Evolutionary conservation across 2,113 vertebrate genomes (phyloP).

Genomic region (Dicaeum eximium): DNA sequence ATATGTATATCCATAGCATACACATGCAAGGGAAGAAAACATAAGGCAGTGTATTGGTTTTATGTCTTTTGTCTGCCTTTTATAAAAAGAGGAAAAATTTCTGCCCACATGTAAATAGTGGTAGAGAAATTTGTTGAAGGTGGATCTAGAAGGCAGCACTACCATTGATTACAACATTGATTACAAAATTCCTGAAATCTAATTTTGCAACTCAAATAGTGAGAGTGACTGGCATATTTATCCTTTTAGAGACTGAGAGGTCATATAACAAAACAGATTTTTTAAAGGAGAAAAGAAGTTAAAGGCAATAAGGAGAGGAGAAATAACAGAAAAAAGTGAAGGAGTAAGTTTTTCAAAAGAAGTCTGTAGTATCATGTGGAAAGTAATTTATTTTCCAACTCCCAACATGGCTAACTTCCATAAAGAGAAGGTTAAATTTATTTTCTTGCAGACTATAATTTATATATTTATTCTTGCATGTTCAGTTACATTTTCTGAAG

Average conservation of each 20-base stretch:
- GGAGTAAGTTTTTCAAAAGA: neutral
- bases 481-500: slow-evolving; percentile 46
- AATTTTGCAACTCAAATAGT: neutral
- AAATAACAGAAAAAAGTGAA: neutral
- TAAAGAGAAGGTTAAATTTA: neutral
- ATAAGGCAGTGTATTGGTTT: neutral
- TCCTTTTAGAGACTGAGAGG: neutral
- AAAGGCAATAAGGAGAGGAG: neutral
- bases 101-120: neutral
- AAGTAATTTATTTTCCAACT: neutral
- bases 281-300: neutral
- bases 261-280: neutral
- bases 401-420: neutral
- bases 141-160: neutral
- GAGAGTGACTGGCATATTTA: neutral
- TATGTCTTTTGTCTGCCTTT: neutral
- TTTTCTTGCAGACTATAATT: slow-evolving; percentile 22
- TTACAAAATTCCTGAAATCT: neutral
- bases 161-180: neutral
- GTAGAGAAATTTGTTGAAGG: neutral
- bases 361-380: neutral
- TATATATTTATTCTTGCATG: slow-evolving; percentile 6
- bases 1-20: neutral
- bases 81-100: neutral
- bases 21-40: neutral